Percentiles rank a stretch among this genome's conserved stretches.
Conservation (phyloP, 1,140 invertebrate genomes). For the Heliconius eleuchia region DNA sequence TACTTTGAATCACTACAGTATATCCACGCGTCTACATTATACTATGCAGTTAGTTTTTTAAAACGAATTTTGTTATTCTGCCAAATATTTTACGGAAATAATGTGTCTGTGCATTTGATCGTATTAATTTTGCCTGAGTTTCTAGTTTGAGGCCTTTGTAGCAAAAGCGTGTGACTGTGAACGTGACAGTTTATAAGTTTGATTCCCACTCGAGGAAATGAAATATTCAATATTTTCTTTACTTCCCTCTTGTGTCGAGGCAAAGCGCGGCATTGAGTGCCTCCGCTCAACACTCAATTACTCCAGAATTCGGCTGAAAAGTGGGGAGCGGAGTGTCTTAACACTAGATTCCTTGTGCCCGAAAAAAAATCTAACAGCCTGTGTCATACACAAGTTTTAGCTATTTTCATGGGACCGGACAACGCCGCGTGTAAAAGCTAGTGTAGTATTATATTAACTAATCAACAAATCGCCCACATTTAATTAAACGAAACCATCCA, state of each 20-base stretch:
- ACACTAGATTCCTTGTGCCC: background rate
- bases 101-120: constrained; percentile 1
- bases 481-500: background rate
- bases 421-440: too few species aligned
- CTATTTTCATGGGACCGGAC: too few species aligned
- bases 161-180: too few species aligned
- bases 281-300: background rate
- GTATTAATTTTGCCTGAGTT: background rate
- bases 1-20: constrained; percentile 32
- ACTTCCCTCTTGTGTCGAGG: too few species aligned
- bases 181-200: too few species aligned
- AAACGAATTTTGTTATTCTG: constrained; percentile 38
- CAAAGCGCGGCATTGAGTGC: too few species aligned
- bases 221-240: too few species aligned
- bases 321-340: background rate
- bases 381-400: too few species aligned
- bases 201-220: background rate
- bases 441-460: background rate
- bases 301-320: background rate
- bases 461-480: background rate
- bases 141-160: too few species aligned
- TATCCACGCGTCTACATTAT: constrained; percentile 25
- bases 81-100: constrained; percentile 25
- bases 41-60: constrained; percentile 40
- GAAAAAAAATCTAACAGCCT: too few species aligned